Conservation (phyloP, 2,113 vertebrate genomes). For the Ploceus nigricollis region DNA sequence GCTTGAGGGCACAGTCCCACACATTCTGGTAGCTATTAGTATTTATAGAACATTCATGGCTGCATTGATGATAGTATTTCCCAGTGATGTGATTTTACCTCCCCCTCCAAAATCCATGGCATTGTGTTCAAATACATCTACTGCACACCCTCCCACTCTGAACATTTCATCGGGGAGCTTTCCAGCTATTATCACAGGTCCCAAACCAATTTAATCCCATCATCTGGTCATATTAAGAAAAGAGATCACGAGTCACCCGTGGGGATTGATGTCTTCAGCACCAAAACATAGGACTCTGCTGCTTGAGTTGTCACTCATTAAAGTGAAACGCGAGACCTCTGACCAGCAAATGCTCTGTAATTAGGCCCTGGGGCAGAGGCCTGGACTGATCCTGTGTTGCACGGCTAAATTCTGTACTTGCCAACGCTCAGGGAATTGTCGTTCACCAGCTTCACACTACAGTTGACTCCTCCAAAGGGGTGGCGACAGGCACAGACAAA, state of each 20-base stretch:
- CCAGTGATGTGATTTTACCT: background rate
- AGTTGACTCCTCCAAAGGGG: constrained; percentile 77
- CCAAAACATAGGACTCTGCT: background rate
- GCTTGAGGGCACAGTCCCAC: background rate
- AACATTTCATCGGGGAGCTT: background rate
- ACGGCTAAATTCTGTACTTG: constrained; percentile 32
- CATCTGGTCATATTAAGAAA: background rate
- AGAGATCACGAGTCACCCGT: background rate
- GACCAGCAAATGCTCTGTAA: background rate
- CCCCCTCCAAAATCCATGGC: background rate
- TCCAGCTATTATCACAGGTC: background rate
- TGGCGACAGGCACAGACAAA: constrained; percentile 77
- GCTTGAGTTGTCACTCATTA: background rate
- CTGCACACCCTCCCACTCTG: background rate
- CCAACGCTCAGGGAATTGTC: constrained; percentile 66
- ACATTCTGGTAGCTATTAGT: background rate
- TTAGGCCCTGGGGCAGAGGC: background rate
- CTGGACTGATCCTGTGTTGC: background rate
- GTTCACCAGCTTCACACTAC: constrained; percentile 59
- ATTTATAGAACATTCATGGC: background rate
- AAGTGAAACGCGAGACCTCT: background rate
- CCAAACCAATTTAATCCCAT: constrained; percentile 18
- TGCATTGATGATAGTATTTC: background rate
- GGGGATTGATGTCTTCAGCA: background rate
- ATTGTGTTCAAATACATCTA: background rate